phyloP scores from a whole-genome alignment of 2,888 invertebrate species.

The Ochropleura plecta region DNA sequence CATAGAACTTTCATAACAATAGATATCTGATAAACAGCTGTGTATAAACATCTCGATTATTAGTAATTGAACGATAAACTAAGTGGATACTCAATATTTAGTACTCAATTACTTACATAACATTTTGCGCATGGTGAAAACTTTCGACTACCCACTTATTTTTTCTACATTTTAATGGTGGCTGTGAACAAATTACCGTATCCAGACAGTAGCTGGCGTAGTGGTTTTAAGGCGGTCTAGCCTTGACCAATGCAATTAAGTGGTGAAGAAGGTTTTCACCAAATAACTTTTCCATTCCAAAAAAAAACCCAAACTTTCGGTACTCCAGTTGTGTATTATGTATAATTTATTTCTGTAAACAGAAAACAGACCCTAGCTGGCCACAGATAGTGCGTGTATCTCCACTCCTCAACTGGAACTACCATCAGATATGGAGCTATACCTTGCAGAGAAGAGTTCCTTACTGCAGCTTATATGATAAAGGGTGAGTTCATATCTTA shows the following conservation, averaged over 20 bases:
- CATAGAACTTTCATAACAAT: constrained; percentile 21
- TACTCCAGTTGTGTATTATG: not conserved
- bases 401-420: constrained; percentile 98
- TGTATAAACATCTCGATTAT: constrained; percentile 31
- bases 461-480: constrained; percentile 97
- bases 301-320: no score
- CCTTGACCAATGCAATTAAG: no score
- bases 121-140: no score
- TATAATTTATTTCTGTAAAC: constrained; percentile 22
- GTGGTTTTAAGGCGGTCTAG: no score
- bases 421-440: constrained; percentile 97
- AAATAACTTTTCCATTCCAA: no score
- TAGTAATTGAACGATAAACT: constrained; percentile 29
- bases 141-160: no score
- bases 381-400: constrained; percentile 96
- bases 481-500: constrained; percentile 91
- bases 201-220: no score
- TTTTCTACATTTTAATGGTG: no score
- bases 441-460: constrained; percentile 94
- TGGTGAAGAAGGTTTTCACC: no score
- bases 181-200: no score
- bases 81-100: constrained; percentile 8
- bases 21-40: constrained; percentile 23
- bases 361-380: constrained; percentile 97
- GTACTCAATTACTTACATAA: not conserved